Percentiles rank a stretch among this genome's conserved stretches.
Conservation (phyloP, 2,888 invertebrate species). For the Leptopilina drosophilae region DNA sequence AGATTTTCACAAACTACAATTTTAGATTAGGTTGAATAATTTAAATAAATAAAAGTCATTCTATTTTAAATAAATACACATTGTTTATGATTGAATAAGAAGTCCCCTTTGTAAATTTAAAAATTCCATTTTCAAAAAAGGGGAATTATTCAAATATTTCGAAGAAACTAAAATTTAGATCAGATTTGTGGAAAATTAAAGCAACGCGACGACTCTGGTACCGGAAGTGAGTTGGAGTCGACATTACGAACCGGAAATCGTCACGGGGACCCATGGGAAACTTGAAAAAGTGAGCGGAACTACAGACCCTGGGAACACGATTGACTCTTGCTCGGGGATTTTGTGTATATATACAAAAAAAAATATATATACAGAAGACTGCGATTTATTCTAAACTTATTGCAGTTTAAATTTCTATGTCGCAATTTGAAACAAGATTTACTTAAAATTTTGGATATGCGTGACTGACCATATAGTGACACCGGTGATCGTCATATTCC, state of each 20-base stretch:
- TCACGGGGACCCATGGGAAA: slow-evolving; percentile 23
- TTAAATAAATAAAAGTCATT: too few relatives aligned
- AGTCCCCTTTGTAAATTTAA: too few relatives aligned
- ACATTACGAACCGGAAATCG: slow-evolving; percentile 30
- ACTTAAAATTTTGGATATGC: background rate
- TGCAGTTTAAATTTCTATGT: slow-evolving; percentile 16
- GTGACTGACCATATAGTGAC: background rate
- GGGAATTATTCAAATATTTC: too few relatives aligned
- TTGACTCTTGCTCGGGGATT: slow-evolving; percentile 5
- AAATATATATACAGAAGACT: too few relatives aligned
- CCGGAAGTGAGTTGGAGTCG: slow-evolving; percentile 30
- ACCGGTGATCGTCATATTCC: slow-evolving; percentile 13
- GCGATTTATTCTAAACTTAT: background rate
- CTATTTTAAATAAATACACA: too few relatives aligned
- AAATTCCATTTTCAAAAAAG: too few relatives aligned
- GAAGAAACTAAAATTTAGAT: too few relatives aligned
- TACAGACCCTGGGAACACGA: slow-evolving; percentile 30
- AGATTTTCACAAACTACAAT: too few relatives aligned
- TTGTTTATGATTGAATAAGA: too few relatives aligned
- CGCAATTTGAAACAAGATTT: slow-evolving; percentile 10
- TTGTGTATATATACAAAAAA: background rate
- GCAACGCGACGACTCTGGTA: background rate
- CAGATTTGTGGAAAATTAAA: background rate
- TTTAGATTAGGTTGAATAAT: too few relatives aligned
- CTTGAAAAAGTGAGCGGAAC: slow-evolving; percentile 28